phyloP scores from a whole-genome alignment of 2,113 vertebrate species.

The Amia ocellicauda region DNA sequence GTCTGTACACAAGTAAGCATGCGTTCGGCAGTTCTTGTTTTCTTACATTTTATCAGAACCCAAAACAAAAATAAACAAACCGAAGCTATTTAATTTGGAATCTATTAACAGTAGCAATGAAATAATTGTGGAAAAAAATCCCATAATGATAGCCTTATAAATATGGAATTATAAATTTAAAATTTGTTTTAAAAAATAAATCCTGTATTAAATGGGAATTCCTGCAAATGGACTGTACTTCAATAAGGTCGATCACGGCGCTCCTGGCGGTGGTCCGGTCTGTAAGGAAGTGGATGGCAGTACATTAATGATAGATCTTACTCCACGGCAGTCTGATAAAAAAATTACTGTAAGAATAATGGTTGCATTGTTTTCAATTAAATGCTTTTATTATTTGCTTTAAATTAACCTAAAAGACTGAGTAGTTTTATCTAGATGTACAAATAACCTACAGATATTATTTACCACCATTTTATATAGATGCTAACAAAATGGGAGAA shows the following conservation, averaged over 20 bases:
- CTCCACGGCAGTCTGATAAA: no score
- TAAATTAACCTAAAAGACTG: no score
- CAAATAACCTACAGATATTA: no score
- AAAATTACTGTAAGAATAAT: no score
- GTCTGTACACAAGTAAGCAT: slow-evolving; percentile 40
- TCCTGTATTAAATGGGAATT: slow-evolving; percentile 77
- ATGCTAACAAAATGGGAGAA: no score
- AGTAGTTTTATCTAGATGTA: no score
- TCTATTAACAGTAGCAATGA: slow-evolving; percentile 32
- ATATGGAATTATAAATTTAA: slow-evolving; percentile 95
- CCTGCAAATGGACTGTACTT: slow-evolving; percentile 38
- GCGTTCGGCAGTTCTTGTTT: slow-evolving; percentile 37
- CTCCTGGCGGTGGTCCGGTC: slow-evolving; percentile 85
- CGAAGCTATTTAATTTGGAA: slow-evolving; percentile 17
- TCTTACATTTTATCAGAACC: slow-evolving; percentile 19
- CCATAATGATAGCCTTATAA: slow-evolving; percentile 61
- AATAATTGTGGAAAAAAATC: slow-evolving; percentile 50
- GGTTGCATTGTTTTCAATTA: no score
- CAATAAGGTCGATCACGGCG: slow-evolving; percentile 87
- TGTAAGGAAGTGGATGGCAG: slow-evolving; percentile 33
- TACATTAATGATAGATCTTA: no score
- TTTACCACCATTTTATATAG: no score
- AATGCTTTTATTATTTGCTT: no score
- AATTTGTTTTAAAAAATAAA: slow-evolving; percentile 86
- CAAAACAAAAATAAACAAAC: slow-evolving; percentile 32